Conservation (phyloP, 2,797 vertebrate species). For the Gymnoscopelus braueri region DNA sequence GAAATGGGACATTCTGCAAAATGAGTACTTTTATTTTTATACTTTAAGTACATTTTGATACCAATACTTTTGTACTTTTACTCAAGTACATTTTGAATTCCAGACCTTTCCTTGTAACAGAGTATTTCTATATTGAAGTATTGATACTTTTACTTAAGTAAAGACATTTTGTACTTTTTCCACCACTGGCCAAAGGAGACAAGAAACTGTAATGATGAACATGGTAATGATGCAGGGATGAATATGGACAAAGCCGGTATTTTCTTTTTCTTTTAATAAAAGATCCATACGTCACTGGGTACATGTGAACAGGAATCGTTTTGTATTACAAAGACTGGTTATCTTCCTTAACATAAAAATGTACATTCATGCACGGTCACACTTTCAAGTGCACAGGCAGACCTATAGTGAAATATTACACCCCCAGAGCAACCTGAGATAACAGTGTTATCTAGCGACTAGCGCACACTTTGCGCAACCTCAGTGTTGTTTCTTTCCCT, state of each 20-base stretch:
- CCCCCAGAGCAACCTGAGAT: slow-evolving; percentile 43
- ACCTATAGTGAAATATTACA: slow-evolving; percentile 39
- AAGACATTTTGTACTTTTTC: too few relatives aligned
- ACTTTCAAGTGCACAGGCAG: slow-evolving; percentile 11
- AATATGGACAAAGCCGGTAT: background rate
- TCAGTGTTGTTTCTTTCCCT: slow-evolving; percentile 13
- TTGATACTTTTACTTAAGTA: too few relatives aligned
- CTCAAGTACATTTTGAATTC: too few relatives aligned
- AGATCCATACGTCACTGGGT: background rate
- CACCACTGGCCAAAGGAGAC: background rate
- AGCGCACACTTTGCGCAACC: slow-evolving; percentile 14
- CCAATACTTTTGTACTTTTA: too few relatives aligned
- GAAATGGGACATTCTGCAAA: too few relatives aligned
- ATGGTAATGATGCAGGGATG: background rate
- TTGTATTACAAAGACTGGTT: slow-evolving; percentile 45
- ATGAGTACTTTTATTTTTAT: too few relatives aligned
- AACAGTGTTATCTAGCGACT: slow-evolving; percentile 33
- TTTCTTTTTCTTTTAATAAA: slow-evolving; percentile 43
- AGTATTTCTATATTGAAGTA: too few relatives aligned
- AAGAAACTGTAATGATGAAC: slow-evolving; percentile 4
- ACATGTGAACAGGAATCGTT: slow-evolving; percentile 17
- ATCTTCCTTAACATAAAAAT: slow-evolving; percentile 25
- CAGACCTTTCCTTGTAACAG: too few relatives aligned
- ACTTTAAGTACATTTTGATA: too few relatives aligned
- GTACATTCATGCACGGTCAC: slow-evolving; percentile 49